Conservation (phyloP, 2,113 vertebrate genomes). For the Muntiacus reevesi region DNA sequence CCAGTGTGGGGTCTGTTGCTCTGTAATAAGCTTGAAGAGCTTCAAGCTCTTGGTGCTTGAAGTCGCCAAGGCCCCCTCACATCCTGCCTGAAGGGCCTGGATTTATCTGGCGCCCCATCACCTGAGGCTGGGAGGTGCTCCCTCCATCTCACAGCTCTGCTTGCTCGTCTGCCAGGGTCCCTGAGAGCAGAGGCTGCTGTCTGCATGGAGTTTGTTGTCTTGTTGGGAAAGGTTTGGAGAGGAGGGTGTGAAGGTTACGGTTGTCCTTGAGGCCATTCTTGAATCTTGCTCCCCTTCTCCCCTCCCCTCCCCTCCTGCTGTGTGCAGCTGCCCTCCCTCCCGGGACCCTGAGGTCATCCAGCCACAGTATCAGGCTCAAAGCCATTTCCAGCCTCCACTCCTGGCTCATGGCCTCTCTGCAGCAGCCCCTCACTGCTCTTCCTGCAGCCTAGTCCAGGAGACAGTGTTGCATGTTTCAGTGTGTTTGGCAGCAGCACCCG, state of each 20-base stretch:
- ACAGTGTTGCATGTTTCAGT: background rate
- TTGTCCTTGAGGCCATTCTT: background rate
- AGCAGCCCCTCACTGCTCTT: background rate
- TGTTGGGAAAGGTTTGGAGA: background rate
- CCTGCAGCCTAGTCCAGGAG: background rate
- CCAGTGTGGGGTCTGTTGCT: background rate
- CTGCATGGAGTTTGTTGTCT: background rate
- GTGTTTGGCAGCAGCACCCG: background rate
- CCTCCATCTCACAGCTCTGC: background rate
- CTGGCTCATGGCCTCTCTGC: background rate
- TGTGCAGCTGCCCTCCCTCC: background rate
- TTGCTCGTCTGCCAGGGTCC: background rate
- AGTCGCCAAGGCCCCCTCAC: background rate
- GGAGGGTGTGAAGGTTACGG: rapidly evolving
- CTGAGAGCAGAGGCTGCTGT: background rate
- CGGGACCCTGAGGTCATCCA: background rate
- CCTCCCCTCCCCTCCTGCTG: no score
- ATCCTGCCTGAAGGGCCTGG: background rate
- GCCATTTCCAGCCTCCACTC: background rate
- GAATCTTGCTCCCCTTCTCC: background rate
- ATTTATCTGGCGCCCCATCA: background rate
- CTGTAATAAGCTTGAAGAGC: background rate
- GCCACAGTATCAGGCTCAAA: background rate
- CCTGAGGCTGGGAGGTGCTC: background rate
- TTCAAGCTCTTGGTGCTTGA: background rate